Evolutionary conservation across 2,113 vertebrate genomes (phyloP), one percentile per base, ranked within the genome.

Genomic region (Ciconia stormi): DNA sequence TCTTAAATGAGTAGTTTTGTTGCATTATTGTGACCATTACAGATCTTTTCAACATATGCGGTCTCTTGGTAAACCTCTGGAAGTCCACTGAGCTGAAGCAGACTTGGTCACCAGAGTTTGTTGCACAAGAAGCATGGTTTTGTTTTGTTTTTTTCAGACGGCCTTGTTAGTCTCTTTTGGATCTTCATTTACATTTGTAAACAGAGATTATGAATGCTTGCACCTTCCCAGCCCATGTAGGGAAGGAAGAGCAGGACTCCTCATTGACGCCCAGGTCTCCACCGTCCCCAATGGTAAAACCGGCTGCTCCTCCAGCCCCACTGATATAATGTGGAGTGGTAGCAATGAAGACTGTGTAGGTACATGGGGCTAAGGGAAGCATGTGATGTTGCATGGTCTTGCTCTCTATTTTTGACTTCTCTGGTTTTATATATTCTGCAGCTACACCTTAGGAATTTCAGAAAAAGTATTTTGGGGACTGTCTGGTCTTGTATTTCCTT

Each of bases 31-130:
- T 87, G 69, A 67, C 36, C 7, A 7, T 69, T 72, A 20, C 1
- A 1, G 20, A 36, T 78, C 55, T 66, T 70, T 53, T 78, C 30
- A 61, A n/a, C 1, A 0, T 66, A 10, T 1, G 2, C 26, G 9
- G 13, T 78, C 34, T 56, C 36, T 36, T 63, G 8, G 65, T 69
- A 46, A 50, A 59, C 32, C 15, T 81, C 32, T 7, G 4, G 18
- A 77, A 87, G 53, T 56, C 58, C 16, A 16, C 22, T 16, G 21
- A 69, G 49, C 36, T 87, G 65, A 82, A 74, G 46, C 61, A 84
- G 55, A 62, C 46, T 16, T 38, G 34, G 42, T 73, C 34, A 69
- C 40, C 30, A 44, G 63, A 61, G 46, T 47, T 89, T 1, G 0
- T 27, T 71, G 52, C 32, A 46, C 10, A 32, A 58, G 65, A 52